Evolutionary conservation across 2,888 invertebrate genomes (phyloP), one percentile per base, ranked within the genome.

Genomic region (Conchocele bisecta): DNA sequence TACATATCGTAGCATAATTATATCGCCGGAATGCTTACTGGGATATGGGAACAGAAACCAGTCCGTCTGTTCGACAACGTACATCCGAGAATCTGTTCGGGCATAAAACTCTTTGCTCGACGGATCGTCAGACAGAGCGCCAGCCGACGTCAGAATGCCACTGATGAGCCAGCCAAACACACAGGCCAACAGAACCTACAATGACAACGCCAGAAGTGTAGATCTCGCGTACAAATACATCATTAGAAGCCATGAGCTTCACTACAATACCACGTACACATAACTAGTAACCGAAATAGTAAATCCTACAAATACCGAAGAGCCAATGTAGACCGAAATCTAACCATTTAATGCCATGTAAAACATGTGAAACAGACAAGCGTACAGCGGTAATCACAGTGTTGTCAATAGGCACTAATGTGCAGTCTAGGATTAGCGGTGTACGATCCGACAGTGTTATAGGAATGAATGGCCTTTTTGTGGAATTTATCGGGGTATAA

Each of bases 41-140:
- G 96, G 96, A 39, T 95, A 94, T 93, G 86, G 83, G 11, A 79
- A 50, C 11, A 73, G 60, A 39, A 85, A 73, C 86, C 86, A 86
- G 24, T 64, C 61, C 1, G 83, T 79, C 4, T 69, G 63, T 5
- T 29, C 28, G 5, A 86, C 57, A 4, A 81, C 81, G 9, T 75
- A 28, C 13, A 65, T 35, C 29, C 75, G 68, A 22, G 75, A 73
- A 50, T 86, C 86, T 17, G 86, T 86, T 29, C 86, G 67, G 9
- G 85, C 85, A 29, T 63, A 60, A 61, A 69, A 84, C 28, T 79
- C 60, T 22, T 50, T 60, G 50, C 63, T 66, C 92, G 91, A 53
- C 5, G 75, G 71, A 33, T 83, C 78, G 28, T 58, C 66, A 9
- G 79, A 3, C 95, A 93, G 72, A 0, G 56, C 66, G 9, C 75